These are phyloP conservation scores for Crenichthys baileyi DNA, from an alignment of 2,797 vertebrate species.

Conservation along the genomic window DNA sequence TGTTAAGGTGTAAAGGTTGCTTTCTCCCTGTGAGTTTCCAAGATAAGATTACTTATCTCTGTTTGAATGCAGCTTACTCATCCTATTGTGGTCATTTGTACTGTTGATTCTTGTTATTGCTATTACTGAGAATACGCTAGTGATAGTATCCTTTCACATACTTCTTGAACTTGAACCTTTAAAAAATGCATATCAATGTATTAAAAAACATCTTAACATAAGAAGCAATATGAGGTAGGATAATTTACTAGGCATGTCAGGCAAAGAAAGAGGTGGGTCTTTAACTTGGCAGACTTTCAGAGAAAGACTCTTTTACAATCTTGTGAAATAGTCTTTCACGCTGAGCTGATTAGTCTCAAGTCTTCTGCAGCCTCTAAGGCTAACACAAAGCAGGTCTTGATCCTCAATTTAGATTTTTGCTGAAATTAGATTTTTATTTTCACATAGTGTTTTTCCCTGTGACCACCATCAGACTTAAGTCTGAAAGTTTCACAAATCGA, in stretches of 20 bases:
- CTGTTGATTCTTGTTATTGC: constrained; percentile 9
- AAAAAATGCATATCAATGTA: background rate
- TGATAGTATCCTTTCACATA: background rate
- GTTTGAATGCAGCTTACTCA: constrained; percentile 9
- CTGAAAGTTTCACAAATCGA: too few species aligned
- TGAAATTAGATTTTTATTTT: too few species aligned
- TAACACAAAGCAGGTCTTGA: too few species aligned
- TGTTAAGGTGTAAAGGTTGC: background rate
- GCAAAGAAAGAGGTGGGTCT: background rate
- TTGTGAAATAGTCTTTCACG: background rate
- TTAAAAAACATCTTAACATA: background rate
- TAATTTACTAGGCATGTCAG: background rate
- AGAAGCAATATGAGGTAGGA: background rate
- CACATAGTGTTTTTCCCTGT: too few species aligned
- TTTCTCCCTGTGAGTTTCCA: constrained; percentile 5
- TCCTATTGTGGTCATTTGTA: constrained; percentile 5
- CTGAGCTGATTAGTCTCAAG: too few species aligned
- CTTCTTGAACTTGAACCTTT: background rate
- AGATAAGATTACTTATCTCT: constrained; percentile 19
- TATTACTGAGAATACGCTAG: background rate
- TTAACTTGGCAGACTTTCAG: background rate
- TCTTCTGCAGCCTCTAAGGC: too few species aligned
- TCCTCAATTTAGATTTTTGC: too few species aligned
- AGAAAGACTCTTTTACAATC: background rate
- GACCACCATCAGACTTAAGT: too few species aligned